Base-by-base conservation (phyloP, 92 coral and sea anemone genomes). In the Heteractis magnifica region DNA sequence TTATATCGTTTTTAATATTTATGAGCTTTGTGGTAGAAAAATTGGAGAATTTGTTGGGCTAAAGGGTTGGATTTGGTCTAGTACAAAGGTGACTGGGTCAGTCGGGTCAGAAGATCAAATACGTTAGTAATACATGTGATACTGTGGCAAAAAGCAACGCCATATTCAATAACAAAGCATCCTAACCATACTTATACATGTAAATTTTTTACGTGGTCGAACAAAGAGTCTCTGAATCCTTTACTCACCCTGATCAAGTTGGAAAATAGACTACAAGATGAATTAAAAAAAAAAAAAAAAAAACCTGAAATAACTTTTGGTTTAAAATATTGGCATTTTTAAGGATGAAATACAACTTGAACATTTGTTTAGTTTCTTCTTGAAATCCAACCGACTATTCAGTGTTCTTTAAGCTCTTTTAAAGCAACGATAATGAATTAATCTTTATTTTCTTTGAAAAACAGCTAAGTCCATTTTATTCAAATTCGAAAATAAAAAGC, bases 371-470 rank as follows among this genome's bases (percentile, higher is more conserved):
- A 21, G 49, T 12, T 68, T 68, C 73, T 15, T 68, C 73, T 15
- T 68, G 73, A 68, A 68, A 68, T 68, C 73, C 20, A 68, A 68
- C 48, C 73, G 12, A 5, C 48, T 68, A n/a, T 65, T 26, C 73
- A 68, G 4, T 13, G 73, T 68, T 68, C 49, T 68, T 23, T 20
- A 10, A 20, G 49, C 23, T 12, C 9, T 68, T 68, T 68, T 68
- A 68, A 68, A 68, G 23, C 14, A 20, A 23, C 44, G 23, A 68
- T 68, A 20, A 26, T 68, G 49, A 10, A 21, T 68, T 26, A 68
- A 68, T 68, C 73, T 20, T 68, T 10, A 3, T 62, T 34, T 34
- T 34, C 44, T 34, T 34, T 34, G 44, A 53, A 53, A 53, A 53
- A 68, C 20, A 23, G 14, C 14, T n/a, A 20, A 68, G 23, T 20